These are phyloP conservation scores for Takifugu ocellatus DNA, from an alignment of 2,797 vertebrate genomes.

Conservation along the genomic window DNA sequence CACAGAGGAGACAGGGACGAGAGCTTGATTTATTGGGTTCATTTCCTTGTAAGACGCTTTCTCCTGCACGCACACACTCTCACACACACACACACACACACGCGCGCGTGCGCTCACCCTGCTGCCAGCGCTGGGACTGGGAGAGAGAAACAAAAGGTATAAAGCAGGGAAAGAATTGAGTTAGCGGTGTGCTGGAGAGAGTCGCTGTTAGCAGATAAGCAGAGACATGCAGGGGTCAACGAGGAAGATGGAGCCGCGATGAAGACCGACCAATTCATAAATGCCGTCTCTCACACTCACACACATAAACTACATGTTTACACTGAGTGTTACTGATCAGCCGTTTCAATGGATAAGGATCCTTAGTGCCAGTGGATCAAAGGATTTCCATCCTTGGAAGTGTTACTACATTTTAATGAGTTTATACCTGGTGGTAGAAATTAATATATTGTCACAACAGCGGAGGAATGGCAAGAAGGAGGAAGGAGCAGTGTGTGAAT, in stretches of 20 bases:
- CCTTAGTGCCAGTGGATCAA: too few species aligned
- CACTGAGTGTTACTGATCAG: not conserved
- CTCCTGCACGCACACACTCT: conserved; percentile 23
- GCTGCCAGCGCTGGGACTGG: conserved; percentile 39
- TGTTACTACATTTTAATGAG: too few species aligned
- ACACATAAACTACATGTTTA: not conserved
- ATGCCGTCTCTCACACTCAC: not conserved
- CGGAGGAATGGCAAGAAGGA: not conserved
- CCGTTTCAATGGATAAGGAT: too few species aligned
- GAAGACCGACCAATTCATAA: conserved; percentile 1
- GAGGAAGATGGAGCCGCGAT: conserved; percentile 15
- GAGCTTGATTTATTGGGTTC: conserved; percentile 80
- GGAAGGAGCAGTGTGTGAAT: not conserved
- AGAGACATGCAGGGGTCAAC: conserved; percentile 17
- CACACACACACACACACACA: conserved; percentile 15
- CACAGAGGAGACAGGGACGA: conserved; percentile 64
- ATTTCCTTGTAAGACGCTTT: conserved; percentile 74
- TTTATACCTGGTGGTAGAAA: too few species aligned
- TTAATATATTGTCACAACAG: too few species aligned
- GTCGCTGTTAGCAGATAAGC: conserved; percentile 25
- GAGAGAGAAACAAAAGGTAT: conserved; percentile 34
- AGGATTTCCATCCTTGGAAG: too few species aligned
- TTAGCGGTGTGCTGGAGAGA: conserved; percentile 23
- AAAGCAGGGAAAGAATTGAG: conserved; percentile 20
- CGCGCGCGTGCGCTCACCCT: conserved; percentile 17